These are phyloP conservation scores for Coranthus polyacanthus DNA, from an alignment of 2,797 vertebrate genomes.

Conservation along the genomic window DNA sequence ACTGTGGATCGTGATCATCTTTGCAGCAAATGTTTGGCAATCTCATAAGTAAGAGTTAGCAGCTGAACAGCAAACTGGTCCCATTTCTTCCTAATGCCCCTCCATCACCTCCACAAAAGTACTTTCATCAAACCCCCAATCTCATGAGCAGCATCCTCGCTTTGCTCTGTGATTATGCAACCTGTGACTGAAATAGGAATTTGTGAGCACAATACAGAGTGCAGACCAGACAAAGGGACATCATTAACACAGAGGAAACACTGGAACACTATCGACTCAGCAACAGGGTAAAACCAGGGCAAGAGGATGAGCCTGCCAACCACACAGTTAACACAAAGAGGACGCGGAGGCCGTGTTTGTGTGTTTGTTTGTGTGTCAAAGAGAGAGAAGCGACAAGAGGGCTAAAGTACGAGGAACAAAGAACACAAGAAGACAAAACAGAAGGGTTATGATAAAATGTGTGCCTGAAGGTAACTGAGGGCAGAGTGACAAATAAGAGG, in stretches of 20 bases:
- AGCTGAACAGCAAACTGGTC: neutral
- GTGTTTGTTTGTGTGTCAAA: constrained; percentile 1
- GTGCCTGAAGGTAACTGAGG: neutral
- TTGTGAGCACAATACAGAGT: constrained; percentile 64
- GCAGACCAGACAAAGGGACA: constrained; percentile 69
- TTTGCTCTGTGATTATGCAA: constrained; percentile 58
- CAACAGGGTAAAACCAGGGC: constrained; percentile 62
- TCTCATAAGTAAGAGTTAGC: neutral
- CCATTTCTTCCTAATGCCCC: neutral
- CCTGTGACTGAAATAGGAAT: constrained; percentile 66
- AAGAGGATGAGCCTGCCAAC: constrained; percentile 56
- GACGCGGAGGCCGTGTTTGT: constrained; percentile 13
- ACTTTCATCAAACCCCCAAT: constrained; percentile 21
- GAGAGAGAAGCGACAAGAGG: constrained; percentile 9
- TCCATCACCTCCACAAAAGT: constrained; percentile 26
- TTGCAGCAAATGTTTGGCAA: neutral
- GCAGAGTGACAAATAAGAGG: constrained; percentile 13
- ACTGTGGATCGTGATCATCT: neutral
- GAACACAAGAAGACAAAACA: constrained; percentile 12
- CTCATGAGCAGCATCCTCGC: constrained; percentile 22
- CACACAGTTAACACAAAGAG: constrained; percentile 39
- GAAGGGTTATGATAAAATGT: constrained; percentile 2
- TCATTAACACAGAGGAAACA: constrained; percentile 70
- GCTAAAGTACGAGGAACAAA: constrained; percentile 31
- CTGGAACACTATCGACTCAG: constrained; percentile 66